phyloP scores from a whole-genome alignment of 2,888 invertebrate genomes.

The Gibbula magus region DNA sequence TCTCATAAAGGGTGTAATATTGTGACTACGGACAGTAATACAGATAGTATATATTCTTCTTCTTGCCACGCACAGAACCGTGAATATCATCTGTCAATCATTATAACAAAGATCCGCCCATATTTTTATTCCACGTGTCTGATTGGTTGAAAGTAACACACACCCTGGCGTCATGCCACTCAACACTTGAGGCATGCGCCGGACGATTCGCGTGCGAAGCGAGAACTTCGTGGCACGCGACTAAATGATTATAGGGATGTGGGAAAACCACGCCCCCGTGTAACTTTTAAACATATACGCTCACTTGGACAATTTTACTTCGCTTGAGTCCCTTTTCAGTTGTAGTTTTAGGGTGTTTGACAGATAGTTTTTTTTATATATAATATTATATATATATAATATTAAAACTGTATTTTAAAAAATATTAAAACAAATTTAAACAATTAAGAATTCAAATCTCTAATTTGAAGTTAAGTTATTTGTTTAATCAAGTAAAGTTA shows the following conservation, averaged over 20 bases:
- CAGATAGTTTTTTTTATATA: too few relatives aligned
- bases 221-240: not conserved
- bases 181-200: not conserved
- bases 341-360: too few relatives aligned
- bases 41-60: not conserved
- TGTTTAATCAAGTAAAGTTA: too few relatives aligned
- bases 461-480: too few relatives aligned
- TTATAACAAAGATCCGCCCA: not conserved
- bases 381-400: too few relatives aligned
- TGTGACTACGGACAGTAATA: not conserved
- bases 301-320: not conserved
- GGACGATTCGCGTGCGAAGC: not conserved
- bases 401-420: too few relatives aligned
- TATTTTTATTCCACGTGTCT: not conserved
- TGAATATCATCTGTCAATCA: not conserved
- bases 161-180: not conserved
- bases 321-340: too few relatives aligned
- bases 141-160: not conserved
- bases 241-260: conserved; percentile 3
- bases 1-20: not conserved
- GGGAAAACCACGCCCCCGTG: not conserved
- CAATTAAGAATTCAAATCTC: too few relatives aligned
- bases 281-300: not conserved
- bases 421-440: too few relatives aligned
- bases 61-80: not conserved